Conservation (phyloP, 2,797 vertebrate species). For the Sus cebifrons region DNA sequence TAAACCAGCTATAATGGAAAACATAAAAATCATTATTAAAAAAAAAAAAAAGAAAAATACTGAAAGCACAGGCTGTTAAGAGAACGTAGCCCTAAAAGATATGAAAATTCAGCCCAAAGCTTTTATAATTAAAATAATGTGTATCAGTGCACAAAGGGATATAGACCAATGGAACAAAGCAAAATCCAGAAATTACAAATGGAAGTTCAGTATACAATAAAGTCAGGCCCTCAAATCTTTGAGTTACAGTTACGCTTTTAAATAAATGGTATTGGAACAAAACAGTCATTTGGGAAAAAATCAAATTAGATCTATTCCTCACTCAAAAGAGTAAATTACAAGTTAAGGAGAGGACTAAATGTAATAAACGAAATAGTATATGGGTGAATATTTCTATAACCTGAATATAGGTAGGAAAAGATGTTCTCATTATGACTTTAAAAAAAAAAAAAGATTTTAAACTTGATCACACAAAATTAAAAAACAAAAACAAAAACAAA, state of each 20-base stretch:
- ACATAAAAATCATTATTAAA: no score
- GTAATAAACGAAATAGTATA: neutral
- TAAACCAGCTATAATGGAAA: no score
- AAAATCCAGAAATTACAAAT: neutral
- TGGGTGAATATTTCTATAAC: neutral
- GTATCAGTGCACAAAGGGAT: neutral
- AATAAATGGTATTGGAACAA: neutral
- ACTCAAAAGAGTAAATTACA: conserved; percentile 23
- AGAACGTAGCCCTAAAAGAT: neutral
- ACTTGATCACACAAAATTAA: neutral
- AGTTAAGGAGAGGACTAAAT: neutral
- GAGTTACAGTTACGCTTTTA: neutral
- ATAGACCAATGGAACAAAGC: neutral
- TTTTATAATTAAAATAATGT: neutral
- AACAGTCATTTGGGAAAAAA: neutral
- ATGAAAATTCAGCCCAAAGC: neutral
- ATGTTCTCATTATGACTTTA: neutral
- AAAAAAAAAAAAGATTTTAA: neutral
- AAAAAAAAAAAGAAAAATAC: neutral
- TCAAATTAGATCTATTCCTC: neutral
- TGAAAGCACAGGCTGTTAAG: neutral
- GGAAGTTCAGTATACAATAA: neutral
- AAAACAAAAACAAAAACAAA: neutral
- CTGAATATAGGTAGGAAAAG: neutral
- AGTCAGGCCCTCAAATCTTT: conserved; percentile 18